These are phyloP conservation scores for Argyresthia goedartella DNA, from an alignment of 2,888 invertebrate species.

Conservation along the genomic window DNA sequence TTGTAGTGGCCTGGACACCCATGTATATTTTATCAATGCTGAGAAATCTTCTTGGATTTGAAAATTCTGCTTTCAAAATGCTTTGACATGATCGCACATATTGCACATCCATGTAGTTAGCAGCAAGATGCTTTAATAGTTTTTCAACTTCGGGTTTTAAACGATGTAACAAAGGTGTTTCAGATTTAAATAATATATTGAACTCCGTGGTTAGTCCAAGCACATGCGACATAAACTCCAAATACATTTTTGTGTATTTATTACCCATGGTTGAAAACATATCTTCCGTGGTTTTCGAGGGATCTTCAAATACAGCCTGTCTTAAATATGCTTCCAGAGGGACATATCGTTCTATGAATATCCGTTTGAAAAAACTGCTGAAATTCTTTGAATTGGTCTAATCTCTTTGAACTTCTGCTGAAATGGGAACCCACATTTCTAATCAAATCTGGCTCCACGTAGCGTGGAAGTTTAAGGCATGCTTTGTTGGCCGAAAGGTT, in stretches of 20 bases:
- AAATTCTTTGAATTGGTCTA: slow-evolving; percentile 21
- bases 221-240: slow-evolving; percentile 20
- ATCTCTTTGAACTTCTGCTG: slow-evolving; percentile 11
- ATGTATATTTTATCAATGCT: slow-evolving; percentile 4
- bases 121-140: slow-evolving; percentile 11
- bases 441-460: slow-evolving; percentile 14
- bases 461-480: slow-evolving; percentile 24
- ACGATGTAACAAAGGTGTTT: slow-evolving; percentile 13
- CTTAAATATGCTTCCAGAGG: slow-evolving; percentile 21
- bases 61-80: slow-evolving; percentile 2
- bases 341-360: slow-evolving; percentile 27
- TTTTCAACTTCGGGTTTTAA: slow-evolving; percentile 15
- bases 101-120: slow-evolving; percentile 9
- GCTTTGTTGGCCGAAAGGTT: slow-evolving; percentile 26
- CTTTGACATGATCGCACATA: neutral
- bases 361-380: slow-evolving; percentile 25
- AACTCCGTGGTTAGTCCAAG: slow-evolving; percentile 18
- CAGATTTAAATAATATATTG: slow-evolving; percentile 18
- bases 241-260: slow-evolving; percentile 18
- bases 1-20: slow-evolving; percentile 1
- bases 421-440: slow-evolving; percentile 13
- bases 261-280: slow-evolving; percentile 16
- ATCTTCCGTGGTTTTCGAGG: slow-evolving; percentile 13
- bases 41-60: neutral
- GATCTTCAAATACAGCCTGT: slow-evolving; percentile 18